These are phyloP conservation scores for Athalia cordata DNA, from an alignment of 2,888 invertebrate species.

Conservation along the genomic window DNA sequence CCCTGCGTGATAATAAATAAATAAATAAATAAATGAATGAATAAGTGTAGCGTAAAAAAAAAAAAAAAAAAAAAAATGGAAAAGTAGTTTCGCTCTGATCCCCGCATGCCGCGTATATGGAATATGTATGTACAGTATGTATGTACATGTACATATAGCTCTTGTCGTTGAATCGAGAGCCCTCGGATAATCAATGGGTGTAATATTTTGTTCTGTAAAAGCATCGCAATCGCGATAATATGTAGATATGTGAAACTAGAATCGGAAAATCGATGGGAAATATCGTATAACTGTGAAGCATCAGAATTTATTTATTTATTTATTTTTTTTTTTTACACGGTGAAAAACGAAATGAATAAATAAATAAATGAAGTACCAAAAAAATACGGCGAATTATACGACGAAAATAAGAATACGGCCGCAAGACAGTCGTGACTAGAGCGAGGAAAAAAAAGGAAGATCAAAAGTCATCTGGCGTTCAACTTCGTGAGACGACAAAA, in stretches of 20 bases:
- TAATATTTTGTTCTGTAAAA: neutral
- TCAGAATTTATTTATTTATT: no score
- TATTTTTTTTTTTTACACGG: no score
- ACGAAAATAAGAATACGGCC: neutral
- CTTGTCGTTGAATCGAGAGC: constrained; percentile 6
- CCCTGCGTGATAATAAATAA: neutral
- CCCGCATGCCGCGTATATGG: neutral
- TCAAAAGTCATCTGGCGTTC: neutral
- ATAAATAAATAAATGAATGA: constrained; percentile 12
- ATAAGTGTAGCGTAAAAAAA: neutral
- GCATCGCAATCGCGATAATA: neutral
- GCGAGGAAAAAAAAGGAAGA: neutral
- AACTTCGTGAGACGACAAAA: neutral
- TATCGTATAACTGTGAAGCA: no score
- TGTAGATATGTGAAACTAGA: no score
- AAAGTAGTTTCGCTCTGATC: neutral
- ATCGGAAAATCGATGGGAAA: no score
- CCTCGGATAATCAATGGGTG: constrained; percentile 8
- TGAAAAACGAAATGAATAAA: no score
- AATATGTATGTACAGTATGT: neutral
- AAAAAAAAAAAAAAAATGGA: neutral
- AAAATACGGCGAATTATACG: neutral
- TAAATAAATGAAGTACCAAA: no score
- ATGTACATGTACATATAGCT: neutral
- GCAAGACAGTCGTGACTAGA: neutral